Evolutionary conservation across 2,797 vertebrate genomes (phyloP), one percentile per base, ranked within the genome.

Genomic region (Coendou prehensilis): DNA sequence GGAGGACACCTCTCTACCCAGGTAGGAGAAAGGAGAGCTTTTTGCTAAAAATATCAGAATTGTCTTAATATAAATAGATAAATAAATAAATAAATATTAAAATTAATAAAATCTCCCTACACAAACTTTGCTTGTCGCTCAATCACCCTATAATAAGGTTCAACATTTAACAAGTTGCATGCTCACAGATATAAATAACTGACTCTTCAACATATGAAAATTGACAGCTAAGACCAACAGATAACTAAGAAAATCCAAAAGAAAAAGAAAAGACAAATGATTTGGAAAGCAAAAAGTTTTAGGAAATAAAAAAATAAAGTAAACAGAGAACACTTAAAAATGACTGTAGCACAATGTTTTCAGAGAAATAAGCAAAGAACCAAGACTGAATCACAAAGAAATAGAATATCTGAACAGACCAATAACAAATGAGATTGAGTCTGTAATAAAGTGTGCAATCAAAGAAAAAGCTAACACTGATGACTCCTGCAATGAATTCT

Each of bases 211-310:
- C 11, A 75, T 52, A 14, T 67, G 69, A 88, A 91, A 83, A 75
- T 41, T 11, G 15, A 81, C 15, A 80, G 45, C 7, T 22, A 94
- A 76, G 13, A 17, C 45, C 14, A 87, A 81, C 9, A 90, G 37
- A 47, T 80, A 80, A 85, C 79, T 9, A 47, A 76, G 30, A 8
- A 85, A 81, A 87, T 14, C n/a, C 8, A 75, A 17, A 41, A 41
- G 50, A 82, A 92, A 90, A 15, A n/a, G 37, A 54, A 71, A 91
- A 92, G 52, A 45, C 0, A 86, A 82, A 71, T 85, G 93, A 94
- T 91, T n/a, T 80, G 20, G 69, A 94, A 87, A 96, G 64, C 4
- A 4, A n/a, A 95, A 61, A n/a, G 84, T 94, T 30, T 56, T 88
- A 56, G 9, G n/a, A 86, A 90, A 86, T 8, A 41, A 90, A 86